Base-by-base conservation (phyloP, 2,888 invertebrate species). In the Orthosia cruda region DNA sequence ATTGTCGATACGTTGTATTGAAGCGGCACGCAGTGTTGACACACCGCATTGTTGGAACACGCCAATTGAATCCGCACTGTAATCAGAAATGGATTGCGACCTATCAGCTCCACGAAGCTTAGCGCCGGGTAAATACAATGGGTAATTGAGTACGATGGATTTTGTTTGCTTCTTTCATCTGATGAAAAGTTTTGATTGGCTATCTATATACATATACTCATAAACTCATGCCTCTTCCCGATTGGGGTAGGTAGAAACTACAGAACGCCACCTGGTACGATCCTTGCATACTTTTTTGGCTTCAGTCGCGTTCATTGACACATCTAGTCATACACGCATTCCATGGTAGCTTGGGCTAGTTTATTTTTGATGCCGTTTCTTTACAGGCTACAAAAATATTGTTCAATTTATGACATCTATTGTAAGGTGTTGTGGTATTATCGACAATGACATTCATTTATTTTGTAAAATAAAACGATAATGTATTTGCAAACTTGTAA, bases 111-210 rank as follows among this genome's bases (percentile, higher is more conserved):
- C 55, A 49, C 74, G 55, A 79, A 81, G 88, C 89, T 89, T 89
- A 88, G 84, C 77, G 77, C 76, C 74, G 83, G 86, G 89, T 89
- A 89, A 91, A 92, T 86, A 91, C 86, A 84, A 85, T 83, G 87
- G 81, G 85, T 90, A 89, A 84, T 84, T 79, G 86, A 75, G 74
- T 49, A 67, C 88, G 77, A 86, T 81, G 40, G 80, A 70, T 83
- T 86, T 75, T 65, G 69, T 87, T 85, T 84, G 82, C 84, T 77
- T 80, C 58, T 83, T 83, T 26, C 20, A 55, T 74, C 54, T 62
- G 50, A 66, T 80, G 32, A 80, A 69, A 83, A 71, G n/a, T 69
- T 80, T 80, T 80, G 65, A 74, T 71, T 79, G 23, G 55, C 64
- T 71, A 68, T 79, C 50, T 7, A 23, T 52, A 26, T 54, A 40